Conservation (phyloP, 2,113 vertebrate species). For the Felis chaus region DNA sequence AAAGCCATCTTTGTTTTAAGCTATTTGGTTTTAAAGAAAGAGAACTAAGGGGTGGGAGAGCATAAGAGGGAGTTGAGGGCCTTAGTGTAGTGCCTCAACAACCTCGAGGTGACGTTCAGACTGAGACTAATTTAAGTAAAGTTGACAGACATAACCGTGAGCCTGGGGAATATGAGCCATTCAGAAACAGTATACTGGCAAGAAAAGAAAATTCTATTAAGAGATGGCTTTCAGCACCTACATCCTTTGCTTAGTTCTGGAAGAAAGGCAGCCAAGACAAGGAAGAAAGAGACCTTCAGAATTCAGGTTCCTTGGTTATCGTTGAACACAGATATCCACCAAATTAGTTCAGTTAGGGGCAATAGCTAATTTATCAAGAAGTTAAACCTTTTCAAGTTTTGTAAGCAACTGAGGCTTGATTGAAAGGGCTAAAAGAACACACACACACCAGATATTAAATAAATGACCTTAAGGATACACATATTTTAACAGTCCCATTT, state of each 20-base stretch:
- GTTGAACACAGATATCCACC: neutral
- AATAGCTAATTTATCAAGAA: slow-evolving; percentile 34
- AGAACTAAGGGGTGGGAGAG: neutral
- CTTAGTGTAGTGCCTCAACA: neutral
- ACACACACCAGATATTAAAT: slow-evolving; percentile 26
- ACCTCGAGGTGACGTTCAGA: slow-evolving; percentile 7
- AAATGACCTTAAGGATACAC: neutral
- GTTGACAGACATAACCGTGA: neutral
- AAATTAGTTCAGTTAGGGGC: neutral
- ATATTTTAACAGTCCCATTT: slow-evolving; percentile 26
- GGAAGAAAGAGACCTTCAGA: neutral
- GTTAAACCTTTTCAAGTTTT: neutral
- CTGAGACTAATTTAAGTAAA: slow-evolving; percentile 25
- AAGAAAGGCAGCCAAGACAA: slow-evolving; percentile 15
- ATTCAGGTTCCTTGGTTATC: neutral
- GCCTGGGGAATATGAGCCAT: neutral
- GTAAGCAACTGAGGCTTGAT: neutral
- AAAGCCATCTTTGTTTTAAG: slow-evolving; percentile 16
- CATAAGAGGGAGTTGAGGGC: neutral
- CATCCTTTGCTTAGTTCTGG: slow-evolving; percentile 38
- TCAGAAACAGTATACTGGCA: slow-evolving; percentile 54
- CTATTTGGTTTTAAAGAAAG: neutral
- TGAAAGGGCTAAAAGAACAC: slow-evolving; percentile 18
- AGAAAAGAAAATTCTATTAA: slow-evolving; percentile 41
- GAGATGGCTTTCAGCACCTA: slow-evolving; percentile 51